Evolutionary conservation across 2,888 invertebrate species (phyloP), one percentile per base, ranked within the genome.

Genomic region (Atherix ibis): DNA sequence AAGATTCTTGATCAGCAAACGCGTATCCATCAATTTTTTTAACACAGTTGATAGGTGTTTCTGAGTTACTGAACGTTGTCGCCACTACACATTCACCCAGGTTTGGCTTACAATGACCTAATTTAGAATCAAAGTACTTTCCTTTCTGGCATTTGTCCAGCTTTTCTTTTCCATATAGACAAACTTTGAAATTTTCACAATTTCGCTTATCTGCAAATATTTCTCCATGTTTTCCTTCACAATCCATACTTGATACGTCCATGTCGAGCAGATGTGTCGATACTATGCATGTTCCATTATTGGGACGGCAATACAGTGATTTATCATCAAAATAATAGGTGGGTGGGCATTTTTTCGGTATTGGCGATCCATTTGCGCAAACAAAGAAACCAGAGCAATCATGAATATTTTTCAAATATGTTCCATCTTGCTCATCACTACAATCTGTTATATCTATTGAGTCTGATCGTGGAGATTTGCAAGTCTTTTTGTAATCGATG

Each of bases 181-280:
- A 40, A 13, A 35, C 28, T 16, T 34, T 38, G 19, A 40, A 40
- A 31, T 36, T 34, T 4, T 15, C 18, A 30, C 40, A 40, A 24
- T 38, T 28, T 4, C 32, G 18, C 6, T 27, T 18, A 32, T 39
- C 36, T 6, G 36, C 28, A 25, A 39, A 25, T 18, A 35, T 31
- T 8, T 31, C 30, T n/a, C 35, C 35, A 26, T 35, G 35, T 26
- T 35, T 30, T 6, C 35, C 35, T 4, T 18, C 26, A 18, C 35
- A 35, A 18, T 35, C 25, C 4, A 26, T 30, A 10, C 31, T 30
- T 8, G 18, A 4, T 3, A 24, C 35, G 3, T 15, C 9, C 5
- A 28, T 8, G 4, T 29, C 25, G 4, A 17, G 5, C 4, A 5
- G 13, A 4, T 19, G 8, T 3, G 22, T 10, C 4, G 10, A 6